Base-by-base conservation (phyloP, 64 coral and sea anemone genomes). In the Stichodactyla helianthus region DNA sequence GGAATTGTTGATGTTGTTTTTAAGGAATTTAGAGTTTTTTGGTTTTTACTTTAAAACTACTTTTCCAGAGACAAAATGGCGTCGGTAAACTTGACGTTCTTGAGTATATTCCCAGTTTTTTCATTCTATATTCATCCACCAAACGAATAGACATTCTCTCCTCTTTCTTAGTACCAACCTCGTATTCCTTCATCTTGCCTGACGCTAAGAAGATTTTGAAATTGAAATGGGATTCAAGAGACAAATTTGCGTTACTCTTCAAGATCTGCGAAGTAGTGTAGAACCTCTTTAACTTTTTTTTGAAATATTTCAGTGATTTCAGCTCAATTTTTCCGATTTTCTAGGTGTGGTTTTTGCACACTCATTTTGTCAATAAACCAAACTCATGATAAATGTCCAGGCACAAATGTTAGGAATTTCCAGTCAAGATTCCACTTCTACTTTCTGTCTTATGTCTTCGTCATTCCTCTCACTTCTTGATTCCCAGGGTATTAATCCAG, bases 11-110 rank as follows among this genome's bases (percentile, higher is more conserved):
- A 22, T 26, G 25, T 10, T 31, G 8, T 74, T 27, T 14, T 31
- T 7, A 19, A 26, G 25, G 20, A 9, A 28, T 74, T 10, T 74
- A 4, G n/a, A 74, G 68, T 8, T 74, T 74, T 74, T 74, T 44
- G 35, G 35, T 44, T 65, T 74, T 31, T 23, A 4, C 7, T 31
- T 23, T 19, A 27, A 13, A 26, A 31, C 68, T 74, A 74, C 25
- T 74, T 23, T 74, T 31, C 68, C 11, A 26, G 68, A 74, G 68
- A 74, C 68, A 31, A 74, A 74, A 74, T 74, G 68, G 68, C 68
- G 68, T 74, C 68, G n/a, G 11, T 74, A 11, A 74, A 74, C 22
- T 12, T 26, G 68, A 74, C 25, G 27, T 44, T 74, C 26, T 74
- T 68, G 5, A 68, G n/a, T 68, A 68, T 9, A 20, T 23, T 22